Base-by-base conservation (phyloP, 2,113 vertebrate genomes). In the Turnix velox region DNA sequence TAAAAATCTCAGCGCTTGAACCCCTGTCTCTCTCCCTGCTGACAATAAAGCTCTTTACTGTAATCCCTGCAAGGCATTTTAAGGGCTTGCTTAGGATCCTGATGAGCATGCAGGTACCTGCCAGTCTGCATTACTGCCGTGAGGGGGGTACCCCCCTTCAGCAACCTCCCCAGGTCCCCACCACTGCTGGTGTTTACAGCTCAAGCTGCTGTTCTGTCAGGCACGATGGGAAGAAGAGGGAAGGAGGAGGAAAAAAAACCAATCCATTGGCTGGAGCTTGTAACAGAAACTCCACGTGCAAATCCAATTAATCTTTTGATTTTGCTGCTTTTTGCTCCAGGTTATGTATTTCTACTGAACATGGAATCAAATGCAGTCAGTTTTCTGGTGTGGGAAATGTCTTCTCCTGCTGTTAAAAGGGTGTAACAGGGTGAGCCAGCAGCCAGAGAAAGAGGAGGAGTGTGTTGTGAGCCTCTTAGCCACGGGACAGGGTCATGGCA, bases 291-390 rank as follows among this genome's bases (percentile, higher is more conserved):
- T 92, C 88, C 74, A 83, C 5, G 69, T 95, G 92, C 67, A 83
- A 94, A 96, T 93, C 93, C 92, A 96, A 93, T 96, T 95, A 90
- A 94, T 93, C 88, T 93, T 95, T 88, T 88, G 92, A 90, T 91
- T 95, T 90, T 75, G 49, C 83, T 33, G 46, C 45, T 75, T 86
- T 61, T 96, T 80, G 93, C 95, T 90, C 58, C 4, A 1, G 94
- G 96, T 87, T 95, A 96, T 92, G 91, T 96, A 88, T 95, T 95
- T 94, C 85, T 87, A 62, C 45, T 65, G 35, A 97, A 62, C 63
- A 45, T 2, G 4, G 89, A 93, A 96, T 95, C 89, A 72, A 72
- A 66, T 69, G 7, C 0, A 0, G 63, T 71, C 0, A 1, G 54
- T 54, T 87, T 90, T 84, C 84, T 91, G 90, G 54, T 79, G 67